phyloP scores from a whole-genome alignment of 2,797 vertebrate genomes.

The Phylloscopus collybita region DNA sequence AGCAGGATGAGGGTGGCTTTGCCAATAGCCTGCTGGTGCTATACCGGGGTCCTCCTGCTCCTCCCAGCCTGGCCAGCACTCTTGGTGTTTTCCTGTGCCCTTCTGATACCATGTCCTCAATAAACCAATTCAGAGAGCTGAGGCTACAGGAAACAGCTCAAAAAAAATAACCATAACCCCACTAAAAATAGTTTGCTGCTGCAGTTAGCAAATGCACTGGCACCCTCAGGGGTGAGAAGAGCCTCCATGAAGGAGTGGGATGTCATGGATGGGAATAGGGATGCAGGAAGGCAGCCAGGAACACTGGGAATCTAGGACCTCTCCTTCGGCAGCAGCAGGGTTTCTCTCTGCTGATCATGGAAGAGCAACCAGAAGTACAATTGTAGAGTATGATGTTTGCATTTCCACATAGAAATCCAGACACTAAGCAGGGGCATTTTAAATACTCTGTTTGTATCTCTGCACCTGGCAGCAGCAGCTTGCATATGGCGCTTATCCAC shows the following conservation, averaged over 20 bases:
- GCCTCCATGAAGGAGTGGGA: not conserved
- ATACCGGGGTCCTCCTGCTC: fast-evolving
- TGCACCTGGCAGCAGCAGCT: not conserved
- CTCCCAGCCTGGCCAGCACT: not conserved
- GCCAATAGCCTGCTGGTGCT: not conserved
- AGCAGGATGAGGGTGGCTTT: not conserved
- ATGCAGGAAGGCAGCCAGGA: not conserved
- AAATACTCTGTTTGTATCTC: not conserved
- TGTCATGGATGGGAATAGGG: not conserved
- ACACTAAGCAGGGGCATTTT: not conserved
- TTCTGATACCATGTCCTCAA: not conserved
- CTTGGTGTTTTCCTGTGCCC: not conserved
- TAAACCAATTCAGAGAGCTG: not conserved
- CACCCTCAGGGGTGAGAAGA: not conserved
- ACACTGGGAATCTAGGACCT: fast-evolving
- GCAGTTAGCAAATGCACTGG: not conserved
- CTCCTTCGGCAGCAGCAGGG: not conserved
- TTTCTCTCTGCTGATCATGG: not conserved
- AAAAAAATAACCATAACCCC: not conserved
- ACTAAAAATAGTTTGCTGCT: not conserved
- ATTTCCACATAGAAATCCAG: not conserved
- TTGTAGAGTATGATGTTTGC: fast-evolving
- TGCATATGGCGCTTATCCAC: not conserved
- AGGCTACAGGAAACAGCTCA: not conserved
- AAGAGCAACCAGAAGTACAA: not conserved